Percentiles rank a stretch among this genome's conserved stretches.
These are phyloP conservation scores for Campoletis sonorensis DNA, from an alignment of 1,140 invertebrate genomes.

Conservation along the genomic window DNA sequence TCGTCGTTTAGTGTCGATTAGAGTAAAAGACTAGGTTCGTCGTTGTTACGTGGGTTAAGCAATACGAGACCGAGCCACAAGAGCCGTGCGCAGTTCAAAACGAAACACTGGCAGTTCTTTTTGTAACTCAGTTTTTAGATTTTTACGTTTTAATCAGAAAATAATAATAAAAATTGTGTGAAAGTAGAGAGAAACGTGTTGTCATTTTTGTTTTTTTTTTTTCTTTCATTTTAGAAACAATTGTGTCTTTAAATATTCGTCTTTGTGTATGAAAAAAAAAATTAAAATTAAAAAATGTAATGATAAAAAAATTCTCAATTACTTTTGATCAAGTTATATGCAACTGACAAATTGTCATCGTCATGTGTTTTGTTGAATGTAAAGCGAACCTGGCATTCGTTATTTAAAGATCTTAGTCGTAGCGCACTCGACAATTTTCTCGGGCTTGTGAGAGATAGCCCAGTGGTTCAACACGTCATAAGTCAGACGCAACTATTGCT, in stretches of 20 bases:
- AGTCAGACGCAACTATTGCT: slow-evolving; percentile 28
- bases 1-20: slow-evolving; percentile 14
- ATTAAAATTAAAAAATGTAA: not conserved
- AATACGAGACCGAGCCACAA: not conserved
- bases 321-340: not conserved
- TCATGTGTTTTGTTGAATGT: not conserved
- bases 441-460: not conserved
- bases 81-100: not conserved
- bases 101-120: not conserved
- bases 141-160: too few species aligned
- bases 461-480: slow-evolving; percentile 30
- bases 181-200: not conserved
- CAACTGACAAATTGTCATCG: slow-evolving; percentile 1
- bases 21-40: not conserved
- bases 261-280: too few species aligned
- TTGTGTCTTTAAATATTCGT: not conserved
- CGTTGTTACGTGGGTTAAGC: slow-evolving; percentile 1
- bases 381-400: not conserved
- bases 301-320: too few species aligned
- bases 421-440: slow-evolving; percentile 23
- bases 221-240: not conserved
- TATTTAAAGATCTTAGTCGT: slow-evolving; percentile 21
- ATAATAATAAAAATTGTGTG: too few species aligned
- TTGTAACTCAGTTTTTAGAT: too few species aligned
- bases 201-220: too few species aligned